phyloP scores from a whole-genome alignment of 2,888 invertebrate genomes.

The Dascillus cervinus region DNA sequence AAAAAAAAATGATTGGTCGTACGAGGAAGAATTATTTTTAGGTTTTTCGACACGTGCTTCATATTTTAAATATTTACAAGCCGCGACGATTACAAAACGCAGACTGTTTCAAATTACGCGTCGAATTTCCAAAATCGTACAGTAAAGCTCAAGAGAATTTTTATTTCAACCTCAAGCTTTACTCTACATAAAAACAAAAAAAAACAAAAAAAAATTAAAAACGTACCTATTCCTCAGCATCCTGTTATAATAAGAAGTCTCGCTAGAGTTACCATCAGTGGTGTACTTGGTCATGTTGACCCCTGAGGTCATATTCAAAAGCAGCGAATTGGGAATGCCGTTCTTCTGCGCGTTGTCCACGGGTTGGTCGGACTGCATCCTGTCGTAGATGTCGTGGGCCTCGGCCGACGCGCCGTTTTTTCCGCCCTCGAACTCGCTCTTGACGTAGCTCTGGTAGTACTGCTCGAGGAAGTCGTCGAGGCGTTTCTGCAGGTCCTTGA shows the following conservation, averaged over 20 bases:
- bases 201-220: constrained; percentile 3
- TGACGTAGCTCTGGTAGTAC: constrained; percentile 17
- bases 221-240: constrained; percentile 19
- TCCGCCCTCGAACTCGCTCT: neutral
- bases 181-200: constrained; percentile 1
- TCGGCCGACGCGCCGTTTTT: no score
- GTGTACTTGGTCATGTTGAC: constrained; percentile 4
- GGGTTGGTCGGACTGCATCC: constrained; percentile 24
- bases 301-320: constrained; percentile 4
- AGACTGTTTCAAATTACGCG: no score
- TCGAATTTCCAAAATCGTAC: no score
- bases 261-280: constrained; percentile 5
- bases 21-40: no score
- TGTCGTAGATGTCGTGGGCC: constrained; percentile 16
- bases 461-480: constrained; percentile 15
- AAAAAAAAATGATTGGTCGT: constrained; percentile 7
- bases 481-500: constrained; percentile 12
- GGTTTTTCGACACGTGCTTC: no score
- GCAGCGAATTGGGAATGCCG: constrained; percentile 6
- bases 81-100: no score
- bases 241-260: constrained; percentile 13
- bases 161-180: neutral
- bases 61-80: no score
- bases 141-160: no score
- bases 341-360: constrained; percentile 6